These are phyloP conservation scores for Ceyx margarethae DNA, from an alignment of 2,113 vertebrate genomes.

Conservation along the genomic window DNA sequence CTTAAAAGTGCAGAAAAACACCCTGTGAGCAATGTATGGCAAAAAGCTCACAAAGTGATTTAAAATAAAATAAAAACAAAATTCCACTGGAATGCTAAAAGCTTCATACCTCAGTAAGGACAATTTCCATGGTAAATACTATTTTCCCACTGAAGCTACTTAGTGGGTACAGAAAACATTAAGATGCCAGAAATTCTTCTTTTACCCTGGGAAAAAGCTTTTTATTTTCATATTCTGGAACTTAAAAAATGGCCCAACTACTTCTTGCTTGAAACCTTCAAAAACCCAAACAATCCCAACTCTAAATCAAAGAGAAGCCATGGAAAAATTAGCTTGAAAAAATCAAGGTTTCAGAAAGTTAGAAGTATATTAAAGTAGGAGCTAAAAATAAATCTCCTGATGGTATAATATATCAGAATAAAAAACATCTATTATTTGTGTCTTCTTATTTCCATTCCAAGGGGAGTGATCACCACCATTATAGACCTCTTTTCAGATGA, in stretches of 20 bases:
- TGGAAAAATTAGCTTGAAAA: not conserved
- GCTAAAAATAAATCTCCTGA: not conserved
- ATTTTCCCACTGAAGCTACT: slow-evolving; percentile 21
- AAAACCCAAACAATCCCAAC: not conserved
- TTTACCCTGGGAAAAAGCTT: slow-evolving; percentile 38
- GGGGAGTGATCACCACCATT: not conserved
- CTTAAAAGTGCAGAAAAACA: not conserved
- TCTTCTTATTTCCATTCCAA: not conserved
- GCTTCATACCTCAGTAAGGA: slow-evolving; percentile 10
- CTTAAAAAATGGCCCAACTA: slow-evolving; percentile 14
- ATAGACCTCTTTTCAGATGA: not conserved
- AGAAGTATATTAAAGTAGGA: not conserved
- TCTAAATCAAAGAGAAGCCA: not conserved
- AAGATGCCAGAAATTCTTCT: slow-evolving; percentile 55
- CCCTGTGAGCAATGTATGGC: not conserved
- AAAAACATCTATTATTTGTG: not conserved
- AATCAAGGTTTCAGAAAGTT: not conserved
- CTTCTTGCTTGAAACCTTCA: not conserved
- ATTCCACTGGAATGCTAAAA: slow-evolving; percentile 27
- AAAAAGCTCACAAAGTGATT: not conserved
- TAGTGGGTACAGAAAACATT: slow-evolving; percentile 11
- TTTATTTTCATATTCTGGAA: slow-evolving; percentile 4
- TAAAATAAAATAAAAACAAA: slow-evolving; percentile 38
- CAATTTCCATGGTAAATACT: slow-evolving; percentile 15
- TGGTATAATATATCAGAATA: not conserved